Evolutionary conservation across 2,113 vertebrate genomes (phyloP), one percentile per base, ranked within the genome.

Genomic region (Cheilinus undulatus): DNA sequence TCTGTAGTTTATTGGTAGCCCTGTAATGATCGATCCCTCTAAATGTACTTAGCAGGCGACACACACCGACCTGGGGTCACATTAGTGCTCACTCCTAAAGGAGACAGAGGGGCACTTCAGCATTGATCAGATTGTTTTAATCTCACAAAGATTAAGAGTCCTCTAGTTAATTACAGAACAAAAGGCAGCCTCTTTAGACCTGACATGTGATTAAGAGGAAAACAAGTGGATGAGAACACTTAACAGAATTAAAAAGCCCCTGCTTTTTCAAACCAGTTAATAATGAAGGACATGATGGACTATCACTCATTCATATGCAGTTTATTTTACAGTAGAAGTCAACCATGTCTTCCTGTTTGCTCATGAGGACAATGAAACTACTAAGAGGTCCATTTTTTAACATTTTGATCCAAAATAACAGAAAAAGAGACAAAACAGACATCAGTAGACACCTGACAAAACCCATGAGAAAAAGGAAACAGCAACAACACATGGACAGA

Each of bases 131-230:
- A 54, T 12, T 24, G 64, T 86, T 91, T 89, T 82, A 86, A 92
- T 89, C 79, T 78, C 59, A 51, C 26, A 13, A 34, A 78, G 81
- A 91, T 85, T 74, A 86, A 84, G 77, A 88, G 69, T 58, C 73
- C 54, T 82, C 54, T 46, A 85, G 69, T 87, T 92, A 83, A 90
- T 93, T 86, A 90, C 51, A 66, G 83, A 77, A 87, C 86, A 87
- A 87, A 89, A 73, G 76, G 79, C 36, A 26, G 60, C 68, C 30
- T 8, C 49, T 69, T 72, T 43, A 74, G 74, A 80, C 74, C 50
- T 69, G 70, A 7, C 40, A 58, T 57, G 50, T 78, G 82, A 92
- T 78, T 67, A 86, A 84, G 52, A 80, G 65, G 36, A 77, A 71
- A 3, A 64, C 17, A 54, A 49, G 69, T 63, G 62, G 14, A 63